Base-by-base conservation (phyloP, 2,113 vertebrate genomes). In the Pterophyllum scalare region DNA sequence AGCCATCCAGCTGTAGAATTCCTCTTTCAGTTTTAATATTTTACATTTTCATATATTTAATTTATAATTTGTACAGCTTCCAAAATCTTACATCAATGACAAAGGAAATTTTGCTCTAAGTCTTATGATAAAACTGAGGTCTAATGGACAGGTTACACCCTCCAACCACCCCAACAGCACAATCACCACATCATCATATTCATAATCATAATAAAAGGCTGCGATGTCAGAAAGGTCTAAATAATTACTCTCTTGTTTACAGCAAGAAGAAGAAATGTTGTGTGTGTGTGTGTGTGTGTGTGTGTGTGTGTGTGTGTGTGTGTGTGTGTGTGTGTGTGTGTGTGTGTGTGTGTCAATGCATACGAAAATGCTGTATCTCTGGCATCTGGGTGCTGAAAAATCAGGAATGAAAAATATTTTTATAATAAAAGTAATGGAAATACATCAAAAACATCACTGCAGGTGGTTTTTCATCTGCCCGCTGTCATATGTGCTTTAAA, bases 191-290 rank as follows among this genome's bases (percentile, higher is more conserved):
- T 33, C 46, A n/a, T 12, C 5, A 4, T 2, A 70, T 28, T 77
- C 59, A 65, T 61, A 57, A 54, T 79, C 70, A 77, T 59, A 90
- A 77, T 28, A 49, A 87, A 74, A 67, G 13, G 33, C 85, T 77
- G 40, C 61, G 35, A 77, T 67, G 33, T 61, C 46, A 77, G n/a
- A 62, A 67, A 67, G 38, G 40, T 61, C 28, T 24, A 24, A 83
- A 77, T 72, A 31, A 72, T 72, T 49, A 52, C 26, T 72, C 4
- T 72, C 65, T 20, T 52, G 17, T 52, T 46, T 72, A 52, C 5
- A 31, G 31, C 17, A 52, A 13, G 17, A 52, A 31, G 24, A 24
- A 20, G 6, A 31, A 72, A 52, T 28, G 52, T 31, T 72, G 24
- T 83, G 40, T 70, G 40, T 49, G 43, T 46, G 28, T 28, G 28